These are phyloP conservation scores for Siderastrea radians DNA, from an alignment of 92 coral and sea anemone species.

Conservation along the genomic window DNA sequence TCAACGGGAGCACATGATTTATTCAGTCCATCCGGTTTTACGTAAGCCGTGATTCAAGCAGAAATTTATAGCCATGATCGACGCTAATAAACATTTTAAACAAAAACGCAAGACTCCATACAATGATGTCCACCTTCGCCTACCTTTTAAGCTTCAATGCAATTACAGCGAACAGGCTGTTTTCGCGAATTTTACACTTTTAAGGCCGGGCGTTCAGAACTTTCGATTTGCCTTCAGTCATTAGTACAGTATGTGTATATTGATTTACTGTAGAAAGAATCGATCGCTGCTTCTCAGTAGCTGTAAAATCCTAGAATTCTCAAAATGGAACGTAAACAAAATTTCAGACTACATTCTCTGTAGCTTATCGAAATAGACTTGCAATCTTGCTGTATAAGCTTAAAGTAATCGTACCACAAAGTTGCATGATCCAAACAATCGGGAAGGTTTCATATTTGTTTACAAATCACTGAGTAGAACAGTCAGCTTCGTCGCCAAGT, in stretches of 20 bases:
- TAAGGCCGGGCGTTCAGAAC: not conserved
- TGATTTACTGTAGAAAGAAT: too few relatives aligned
- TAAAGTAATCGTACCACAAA: not conserved
- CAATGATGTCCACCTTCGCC: not conserved
- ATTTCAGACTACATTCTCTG: not conserved
- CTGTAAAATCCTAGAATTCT: not conserved
- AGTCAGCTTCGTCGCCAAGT: not conserved
- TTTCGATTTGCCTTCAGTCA: not conserved
- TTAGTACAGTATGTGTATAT: too few relatives aligned
- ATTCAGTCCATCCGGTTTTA: conserved; percentile 22
- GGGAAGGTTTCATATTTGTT: conserved; percentile 20
- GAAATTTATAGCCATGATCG: conserved; percentile 26
- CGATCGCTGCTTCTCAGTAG: too few relatives aligned
- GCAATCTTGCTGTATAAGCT: not conserved
- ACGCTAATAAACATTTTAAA: not conserved
- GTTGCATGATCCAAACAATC: conserved; percentile 14
- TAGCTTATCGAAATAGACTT: not conserved
- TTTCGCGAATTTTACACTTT: not conserved
- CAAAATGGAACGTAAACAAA: not conserved
- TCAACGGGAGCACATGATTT: conserved; percentile 19
- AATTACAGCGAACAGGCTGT: not conserved
- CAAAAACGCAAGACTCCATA: not conserved
- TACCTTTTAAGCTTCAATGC: not conserved
- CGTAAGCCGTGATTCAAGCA: conserved; percentile 25
- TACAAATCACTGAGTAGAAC: conserved; percentile 1